Conservation (phyloP, 2,113 vertebrate genomes). For the Esox niger region DNA sequence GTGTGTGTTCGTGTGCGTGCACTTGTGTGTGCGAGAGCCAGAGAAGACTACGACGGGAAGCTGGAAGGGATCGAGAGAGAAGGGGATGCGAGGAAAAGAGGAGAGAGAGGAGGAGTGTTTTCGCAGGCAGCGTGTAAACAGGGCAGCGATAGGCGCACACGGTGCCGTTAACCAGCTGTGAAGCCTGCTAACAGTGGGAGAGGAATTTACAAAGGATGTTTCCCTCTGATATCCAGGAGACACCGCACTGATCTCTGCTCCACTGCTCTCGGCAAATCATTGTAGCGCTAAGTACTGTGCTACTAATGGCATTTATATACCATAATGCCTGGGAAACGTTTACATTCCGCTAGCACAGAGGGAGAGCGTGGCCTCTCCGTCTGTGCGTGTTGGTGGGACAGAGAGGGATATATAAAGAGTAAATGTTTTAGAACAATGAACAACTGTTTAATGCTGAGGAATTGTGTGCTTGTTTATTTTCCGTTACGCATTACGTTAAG, state of each 20-base stretch:
- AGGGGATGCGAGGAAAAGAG: slow-evolving; percentile 22
- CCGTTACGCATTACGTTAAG: slow-evolving; percentile 52
- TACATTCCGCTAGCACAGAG: slow-evolving; percentile 57
- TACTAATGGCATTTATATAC: slow-evolving; percentile 65
- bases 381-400: slow-evolving; percentile 1
- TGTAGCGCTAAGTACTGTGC: slow-evolving; percentile 71
- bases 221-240: slow-evolving; percentile 72
- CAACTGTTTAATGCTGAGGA: slow-evolving; percentile 31
- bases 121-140: slow-evolving; percentile 70
- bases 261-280: slow-evolving; percentile 65
- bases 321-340: slow-evolving; percentile 64
- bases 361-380: slow-evolving; percentile 26
- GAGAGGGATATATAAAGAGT: not conserved
- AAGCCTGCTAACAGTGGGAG: slow-evolving; percentile 73
- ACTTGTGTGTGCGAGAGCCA: slow-evolving; percentile 32
- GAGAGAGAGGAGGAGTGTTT: slow-evolving; percentile 50
- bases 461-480: slow-evolving; percentile 53
- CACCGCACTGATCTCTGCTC: slow-evolving; percentile 70
- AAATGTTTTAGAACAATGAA: slow-evolving; percentile 17
- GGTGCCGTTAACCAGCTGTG: slow-evolving; percentile 76
- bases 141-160: slow-evolving; percentile 66
- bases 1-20: slow-evolving; percentile 19
- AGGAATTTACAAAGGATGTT: slow-evolving; percentile 74
- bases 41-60: slow-evolving; percentile 30
- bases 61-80: slow-evolving; percentile 39